phyloP scores from a whole-genome alignment of 2,113 vertebrate genomes.

The Pluvianellus socialis region DNA sequence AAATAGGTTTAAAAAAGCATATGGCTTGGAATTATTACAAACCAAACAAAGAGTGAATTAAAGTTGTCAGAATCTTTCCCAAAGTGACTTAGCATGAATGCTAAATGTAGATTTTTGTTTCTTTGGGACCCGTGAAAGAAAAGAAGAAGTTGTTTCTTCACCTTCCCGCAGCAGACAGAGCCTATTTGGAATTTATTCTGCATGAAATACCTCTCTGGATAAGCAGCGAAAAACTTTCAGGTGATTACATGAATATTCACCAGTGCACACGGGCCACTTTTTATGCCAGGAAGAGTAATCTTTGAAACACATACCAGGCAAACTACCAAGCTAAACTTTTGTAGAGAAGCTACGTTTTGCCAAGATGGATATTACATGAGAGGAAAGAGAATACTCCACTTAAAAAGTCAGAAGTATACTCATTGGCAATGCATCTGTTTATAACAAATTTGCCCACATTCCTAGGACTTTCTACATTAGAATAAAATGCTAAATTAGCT shows the following conservation, averaged over 20 bases:
- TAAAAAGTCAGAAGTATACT: slow-evolving; percentile 23
- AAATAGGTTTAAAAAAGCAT: neutral
- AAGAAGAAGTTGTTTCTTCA: neutral
- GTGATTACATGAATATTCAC: slow-evolving; percentile 70
- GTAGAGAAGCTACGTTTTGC: neutral
- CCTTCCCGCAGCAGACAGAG: neutral
- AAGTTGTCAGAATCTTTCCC: neutral
- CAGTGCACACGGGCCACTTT: neutral
- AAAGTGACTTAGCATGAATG: neutral
- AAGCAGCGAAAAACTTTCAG: slow-evolving; percentile 2
- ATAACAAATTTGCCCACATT: neutral
- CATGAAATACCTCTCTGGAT: slow-evolving; percentile 26
- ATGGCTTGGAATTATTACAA: neutral
- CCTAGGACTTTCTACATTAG: neutral
- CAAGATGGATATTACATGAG: neutral
- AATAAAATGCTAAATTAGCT: slow-evolving; percentile 29
- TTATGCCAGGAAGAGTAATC: slow-evolving; percentile 37
- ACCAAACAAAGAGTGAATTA: neutral
- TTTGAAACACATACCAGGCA: slow-evolving; percentile 46
- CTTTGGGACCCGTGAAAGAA: neutral
- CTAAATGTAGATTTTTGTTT: neutral
- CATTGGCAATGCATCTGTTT: neutral
- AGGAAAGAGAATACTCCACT: slow-evolving; percentile 23
- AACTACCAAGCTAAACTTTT: slow-evolving; percentile 41
- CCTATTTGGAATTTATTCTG: slow-evolving; percentile 38